A percentile compares a stretch with the other conserved stretches of the same genome.
Conservation (phyloP, 2,113 vertebrate genomes). For the Salvelinus sp. region DNA sequence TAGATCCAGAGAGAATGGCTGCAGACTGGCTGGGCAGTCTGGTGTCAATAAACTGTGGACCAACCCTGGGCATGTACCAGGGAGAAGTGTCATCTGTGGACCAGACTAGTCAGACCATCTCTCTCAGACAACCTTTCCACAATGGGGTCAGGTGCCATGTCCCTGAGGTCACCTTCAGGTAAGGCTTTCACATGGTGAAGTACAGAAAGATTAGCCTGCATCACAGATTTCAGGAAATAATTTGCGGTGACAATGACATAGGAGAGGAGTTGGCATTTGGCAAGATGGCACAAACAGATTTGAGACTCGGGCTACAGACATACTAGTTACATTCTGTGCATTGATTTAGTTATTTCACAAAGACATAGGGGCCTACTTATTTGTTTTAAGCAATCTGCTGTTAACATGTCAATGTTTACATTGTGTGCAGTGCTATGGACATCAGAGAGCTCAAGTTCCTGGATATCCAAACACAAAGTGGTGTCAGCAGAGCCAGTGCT, state of each 20-base stretch:
- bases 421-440: conserved; percentile 86
- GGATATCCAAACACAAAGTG: conserved; percentile 77
- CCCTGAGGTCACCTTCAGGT: conserved; percentile 98
- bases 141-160: conserved; percentile 96
- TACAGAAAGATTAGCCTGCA: background rate
- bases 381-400: background rate
- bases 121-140: conserved; percentile 91
- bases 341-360: too few relatives aligned
- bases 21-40: conserved; percentile 93
- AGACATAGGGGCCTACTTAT: too few relatives aligned
- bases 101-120: conserved; percentile 94
- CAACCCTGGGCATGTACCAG: conserved; percentile 93
- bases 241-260: too few relatives aligned
- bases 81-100: conserved; percentile 93
- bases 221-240: too few relatives aligned
- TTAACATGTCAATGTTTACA: background rate
- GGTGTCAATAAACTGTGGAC: conserved; percentile 95
- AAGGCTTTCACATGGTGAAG: conserved; percentile 31
- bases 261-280: too few relatives aligned
- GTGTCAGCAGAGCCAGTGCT: conserved; percentile 52
- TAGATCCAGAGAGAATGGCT: conserved; percentile 73
- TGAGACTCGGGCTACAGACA: too few relatives aligned
- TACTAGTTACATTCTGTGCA: too few relatives aligned
- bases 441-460: conserved; percentile 96
- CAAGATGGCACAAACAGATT: too few relatives aligned